Evolutionary conservation across 2,113 vertebrate genomes (phyloP).

Genomic region (Rhinogobius similis): DNA sequence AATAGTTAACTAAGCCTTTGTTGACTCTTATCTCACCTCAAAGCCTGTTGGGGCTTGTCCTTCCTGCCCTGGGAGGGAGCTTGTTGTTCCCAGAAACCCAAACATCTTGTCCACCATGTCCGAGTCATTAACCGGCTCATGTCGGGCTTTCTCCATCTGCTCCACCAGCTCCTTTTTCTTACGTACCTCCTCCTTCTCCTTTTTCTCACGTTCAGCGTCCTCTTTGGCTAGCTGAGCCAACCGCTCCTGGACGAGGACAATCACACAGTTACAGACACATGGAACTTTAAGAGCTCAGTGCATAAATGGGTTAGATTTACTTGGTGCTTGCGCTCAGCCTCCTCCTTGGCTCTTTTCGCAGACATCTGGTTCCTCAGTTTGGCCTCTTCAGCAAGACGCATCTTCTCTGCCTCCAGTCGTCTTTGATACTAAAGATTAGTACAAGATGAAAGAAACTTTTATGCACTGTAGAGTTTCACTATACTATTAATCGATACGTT

Average conservation of each 20-base stretch:
- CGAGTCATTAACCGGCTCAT: constrained; percentile 92
- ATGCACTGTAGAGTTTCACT: too few species aligned
- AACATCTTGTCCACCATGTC: constrained; percentile 99
- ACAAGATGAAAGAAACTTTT: background rate
- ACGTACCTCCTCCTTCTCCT: constrained; percentile 88
- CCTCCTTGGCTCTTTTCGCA: constrained; percentile 92
- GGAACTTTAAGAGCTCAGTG: background rate
- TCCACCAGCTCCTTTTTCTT: constrained; percentile 93
- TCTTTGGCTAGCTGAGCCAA: constrained; percentile 90
- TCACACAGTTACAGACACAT: background rate
- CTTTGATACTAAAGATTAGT: constrained; percentile 81
- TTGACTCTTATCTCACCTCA: constrained; percentile 76
- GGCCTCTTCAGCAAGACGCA: constrained; percentile 90
- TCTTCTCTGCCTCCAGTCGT: constrained; percentile 91
- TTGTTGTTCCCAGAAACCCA: constrained; percentile 90
- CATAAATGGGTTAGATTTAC: constrained; percentile 13
- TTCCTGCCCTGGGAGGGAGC: constrained; percentile 89
- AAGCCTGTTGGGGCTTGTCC: constrained; percentile 93
- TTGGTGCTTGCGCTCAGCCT: constrained; percentile 94
- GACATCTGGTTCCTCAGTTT: constrained; percentile 96
- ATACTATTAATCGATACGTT: background rate
- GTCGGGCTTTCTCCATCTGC: constrained; percentile 90
- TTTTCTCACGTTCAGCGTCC: constrained; percentile 89
- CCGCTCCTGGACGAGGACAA: constrained; percentile 74
- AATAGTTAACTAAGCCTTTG: background rate